Evolutionary conservation across 1,140 invertebrate genomes (phyloP), one percentile per base, ranked within the genome.

Genomic region (Caenorhabditis brenneri): DNA sequence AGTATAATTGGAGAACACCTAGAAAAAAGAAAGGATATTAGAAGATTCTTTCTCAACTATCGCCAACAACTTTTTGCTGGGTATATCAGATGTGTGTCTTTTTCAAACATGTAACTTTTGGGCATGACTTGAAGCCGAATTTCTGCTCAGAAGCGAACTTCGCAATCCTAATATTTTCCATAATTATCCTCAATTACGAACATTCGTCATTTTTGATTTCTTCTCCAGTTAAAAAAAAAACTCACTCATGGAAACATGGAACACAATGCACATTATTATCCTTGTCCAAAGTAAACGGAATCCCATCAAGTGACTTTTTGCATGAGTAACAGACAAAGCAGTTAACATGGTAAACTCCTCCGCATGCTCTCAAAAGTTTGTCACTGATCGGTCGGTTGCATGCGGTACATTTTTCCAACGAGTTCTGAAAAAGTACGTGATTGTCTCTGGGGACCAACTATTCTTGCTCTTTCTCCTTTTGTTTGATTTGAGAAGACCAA

Each of bases 261-360:
- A 99, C 98, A 90, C 97, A 99, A 91, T 99, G 96, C 88, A 98
- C 97, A 91, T 97, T 95, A 93, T 98, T 98, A 36, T 96, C 96
- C 31, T 96, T 96, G 93, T 99, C 97, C 4, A 99, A n/a, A 31
- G 97, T 99, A 90, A 99, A 99, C 27, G 96, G 96, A 91, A 98
- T 95, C 22, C 97, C 97, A 93, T 99, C 97, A 27, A 99, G 93
- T 90, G 95, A 96, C 91, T 96, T 96, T 31, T 95, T 94, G 92
- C 97, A 99, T 19, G 96, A 94, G 69, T 97, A 94, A 91, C 97
- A 98, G 85, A 95, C 95, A 90, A 99, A 99, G 91, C 97, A 99
- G 83, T 94, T 94, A 1, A 85, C 84, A 93, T 99, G 97, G 92
- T 98, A 99, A 0, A 97, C 96, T 91, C 98, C 97, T 9, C 97